These are phyloP conservation scores for Drosophila melanosoma DNA, from an alignment of 2,888 invertebrate species.

Conservation along the genomic window DNA sequence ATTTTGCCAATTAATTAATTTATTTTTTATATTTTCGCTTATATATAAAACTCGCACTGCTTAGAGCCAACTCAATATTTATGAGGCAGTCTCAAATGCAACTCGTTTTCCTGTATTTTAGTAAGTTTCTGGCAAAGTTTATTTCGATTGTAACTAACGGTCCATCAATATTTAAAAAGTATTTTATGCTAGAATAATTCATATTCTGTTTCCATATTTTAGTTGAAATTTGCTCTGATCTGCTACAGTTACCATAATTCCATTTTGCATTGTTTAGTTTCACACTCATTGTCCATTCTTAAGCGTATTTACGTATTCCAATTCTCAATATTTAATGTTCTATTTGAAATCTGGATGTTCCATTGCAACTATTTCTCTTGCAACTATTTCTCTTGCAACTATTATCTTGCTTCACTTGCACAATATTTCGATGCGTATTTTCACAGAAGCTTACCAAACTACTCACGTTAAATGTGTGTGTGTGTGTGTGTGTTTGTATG, in stretches of 20 bases:
- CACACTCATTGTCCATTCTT: not conserved
- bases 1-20: conserved; percentile 22
- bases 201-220: not conserved
- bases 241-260: not conserved
- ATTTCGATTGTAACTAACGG: not conserved
- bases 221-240: not conserved
- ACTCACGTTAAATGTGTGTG: conserved; percentile 18
- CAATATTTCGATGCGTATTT: not conserved
- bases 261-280: not conserved
- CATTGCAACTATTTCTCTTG: not conserved
- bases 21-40: conserved; percentile 16
- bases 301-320: not conserved
- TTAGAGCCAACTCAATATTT: conserved; percentile 32
- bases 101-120: conserved; percentile 24
- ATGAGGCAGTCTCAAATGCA: conserved; percentile 41
- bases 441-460: conserved; percentile 1
- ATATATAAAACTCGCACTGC: conserved; percentile 32
- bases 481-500: conserved; percentile 10
- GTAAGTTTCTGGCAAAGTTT: not conserved
- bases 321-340: not conserved
- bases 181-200: not conserved
- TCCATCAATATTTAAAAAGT: not conserved
- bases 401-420: not conserved
- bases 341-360: not conserved
- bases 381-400: not conserved